Evolutionary conservation across 2,888 invertebrate genomes (phyloP), one percentile per base, ranked within the genome.

Genomic region (Lymantria monacha): DNA sequence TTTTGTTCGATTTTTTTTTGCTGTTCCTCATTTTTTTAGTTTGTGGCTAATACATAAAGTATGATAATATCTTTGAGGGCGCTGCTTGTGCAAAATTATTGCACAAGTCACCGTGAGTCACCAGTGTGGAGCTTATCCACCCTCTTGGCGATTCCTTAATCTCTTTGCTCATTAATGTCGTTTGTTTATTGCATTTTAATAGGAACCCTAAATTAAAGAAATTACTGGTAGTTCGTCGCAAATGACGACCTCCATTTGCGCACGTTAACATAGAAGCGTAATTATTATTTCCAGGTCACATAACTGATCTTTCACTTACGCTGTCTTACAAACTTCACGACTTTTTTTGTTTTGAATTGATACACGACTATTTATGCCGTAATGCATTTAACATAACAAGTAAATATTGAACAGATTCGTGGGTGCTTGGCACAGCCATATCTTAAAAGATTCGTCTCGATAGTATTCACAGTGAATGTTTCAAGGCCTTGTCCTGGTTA

Each of bases 401-500:
- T 62, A 59, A 57, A 67, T 53, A 55, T 48, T 55, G 42, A 72
- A 70, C 68, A 70, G 64, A 66, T 75, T 79, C 77, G 88, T 88
- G 86, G 87, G 88, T 85, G 87, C 74, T 69, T 66, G 57, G 71
- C 73, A 66, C 72, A 62, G 74, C 75, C 74, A 69, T 76, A 79
- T 74, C 79, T 78, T 77, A 69, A 78, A 76, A 86, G 87, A 86
- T 87, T 86, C 81, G 84, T 84, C 85, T 87, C 82, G 81, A 87
- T 85, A 87, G 80, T 79, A 79, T 79, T 86, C 80, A 70, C 70
- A 72, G 88, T 85, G 89, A 89, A 87, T 88, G 90, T 88, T 85
- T 87, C 90, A 90, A 90, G 91, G 90, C 85, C 85, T 76, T 80
- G 85, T 86, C 86, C 87, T 81, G 87, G 79, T 87, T 77, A 72